These are phyloP conservation scores for Xenopus laevis DNA, from an alignment of 2,113 vertebrate species.

Conservation along the genomic window DNA sequence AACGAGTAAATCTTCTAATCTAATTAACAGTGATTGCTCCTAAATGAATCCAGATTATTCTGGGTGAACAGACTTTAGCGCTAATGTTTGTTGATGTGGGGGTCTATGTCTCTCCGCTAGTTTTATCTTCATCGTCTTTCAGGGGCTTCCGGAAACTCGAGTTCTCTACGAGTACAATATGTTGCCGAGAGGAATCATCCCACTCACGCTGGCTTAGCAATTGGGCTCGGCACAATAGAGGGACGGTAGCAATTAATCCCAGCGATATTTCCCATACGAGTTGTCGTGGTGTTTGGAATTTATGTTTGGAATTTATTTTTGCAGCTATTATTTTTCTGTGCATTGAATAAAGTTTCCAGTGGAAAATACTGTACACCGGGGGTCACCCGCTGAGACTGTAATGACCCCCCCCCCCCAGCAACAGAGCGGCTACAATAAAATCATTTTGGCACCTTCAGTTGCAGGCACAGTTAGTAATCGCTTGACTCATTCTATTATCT, in stretches of 20 bases:
- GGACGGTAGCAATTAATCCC: background rate
- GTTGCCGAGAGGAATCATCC: background rate
- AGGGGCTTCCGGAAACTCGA: too few species aligned
- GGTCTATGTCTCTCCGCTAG: background rate
- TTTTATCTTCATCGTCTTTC: background rate
- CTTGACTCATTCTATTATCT: too few species aligned
- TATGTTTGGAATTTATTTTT: background rate
- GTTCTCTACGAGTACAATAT: background rate
- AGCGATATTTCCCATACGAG: background rate
- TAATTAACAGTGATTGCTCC: slow-evolving; percentile 32
- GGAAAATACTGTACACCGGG: too few species aligned
- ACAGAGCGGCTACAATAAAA: too few species aligned
- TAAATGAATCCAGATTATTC: slow-evolving; percentile 32
- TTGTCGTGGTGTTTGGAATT: background rate
- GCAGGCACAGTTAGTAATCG: too few species aligned
- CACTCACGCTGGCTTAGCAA: background rate
- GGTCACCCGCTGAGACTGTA: too few species aligned
- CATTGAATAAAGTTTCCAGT: background rate
- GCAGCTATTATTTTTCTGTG: background rate
- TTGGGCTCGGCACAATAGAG: background rate
- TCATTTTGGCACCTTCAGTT: too few species aligned
- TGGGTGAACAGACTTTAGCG: slow-evolving; percentile 21
- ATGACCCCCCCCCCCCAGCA: too few species aligned
- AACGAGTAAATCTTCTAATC: slow-evolving; percentile 25
- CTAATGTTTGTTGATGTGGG: background rate